Conservation (phyloP, 1,140 invertebrate species). For the Apis florea region DNA sequence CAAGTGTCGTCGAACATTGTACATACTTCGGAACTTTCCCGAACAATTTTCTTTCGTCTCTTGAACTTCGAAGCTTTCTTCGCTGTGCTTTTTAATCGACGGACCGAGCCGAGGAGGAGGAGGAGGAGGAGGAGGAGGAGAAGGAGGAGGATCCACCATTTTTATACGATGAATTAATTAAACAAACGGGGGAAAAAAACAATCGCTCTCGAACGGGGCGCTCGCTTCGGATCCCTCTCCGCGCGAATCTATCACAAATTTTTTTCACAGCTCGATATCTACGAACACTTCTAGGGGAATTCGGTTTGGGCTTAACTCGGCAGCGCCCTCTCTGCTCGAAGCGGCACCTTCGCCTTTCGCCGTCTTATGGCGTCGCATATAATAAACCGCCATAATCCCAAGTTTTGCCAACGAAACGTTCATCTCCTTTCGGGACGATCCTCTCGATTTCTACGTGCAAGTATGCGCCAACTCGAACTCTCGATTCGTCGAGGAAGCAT, state of each 20-base stretch:
- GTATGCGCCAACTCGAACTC: too few species aligned
- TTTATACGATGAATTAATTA: slow-evolving; percentile 70
- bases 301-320: too few species aligned
- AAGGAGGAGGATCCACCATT: slow-evolving; percentile 54
- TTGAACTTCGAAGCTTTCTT: slow-evolving; percentile 43
- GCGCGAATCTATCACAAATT: not conserved
- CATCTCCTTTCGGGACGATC: too few species aligned
- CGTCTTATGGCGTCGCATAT: too few species aligned
- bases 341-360: too few species aligned
- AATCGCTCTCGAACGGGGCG: slow-evolving; percentile 32
- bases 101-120: slow-evolving; percentile 48
- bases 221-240: slow-evolving; percentile 5
- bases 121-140: too few species aligned
- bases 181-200: slow-evolving; percentile 33
- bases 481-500: too few species aligned
- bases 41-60: slow-evolving; percentile 34
- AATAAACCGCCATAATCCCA: too few species aligned
- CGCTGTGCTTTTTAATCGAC: slow-evolving; percentile 47
- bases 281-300: too few species aligned
- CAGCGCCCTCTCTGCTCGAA: too few species aligned
- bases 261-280: not conserved
- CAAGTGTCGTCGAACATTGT: not conserved
- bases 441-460: too few species aligned
- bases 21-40: slow-evolving; percentile 3
- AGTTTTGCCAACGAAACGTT: too few species aligned